Conservation (phyloP, 2,888 invertebrate species). For the Drosophila cognata region DNA sequence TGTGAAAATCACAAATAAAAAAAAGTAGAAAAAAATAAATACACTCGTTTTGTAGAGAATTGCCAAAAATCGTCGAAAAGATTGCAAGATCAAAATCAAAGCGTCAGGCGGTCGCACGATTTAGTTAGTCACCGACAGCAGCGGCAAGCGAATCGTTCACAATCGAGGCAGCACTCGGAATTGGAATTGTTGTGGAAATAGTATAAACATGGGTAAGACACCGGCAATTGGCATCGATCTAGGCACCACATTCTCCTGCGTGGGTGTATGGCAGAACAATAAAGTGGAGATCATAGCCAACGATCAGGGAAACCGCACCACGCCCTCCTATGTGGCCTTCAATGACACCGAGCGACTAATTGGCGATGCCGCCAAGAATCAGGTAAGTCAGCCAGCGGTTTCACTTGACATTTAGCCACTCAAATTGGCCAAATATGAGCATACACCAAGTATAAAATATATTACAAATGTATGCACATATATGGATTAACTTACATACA, state of each 20-base stretch:
- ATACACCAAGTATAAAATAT: background rate
- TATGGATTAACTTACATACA: background rate
- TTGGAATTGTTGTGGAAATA: background rate
- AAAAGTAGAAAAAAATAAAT: constrained; percentile 9
- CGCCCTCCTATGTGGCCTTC: constrained; percentile 95
- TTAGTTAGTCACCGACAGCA: constrained; percentile 44
- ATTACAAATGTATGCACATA: background rate
- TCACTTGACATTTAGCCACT: constrained; percentile 19
- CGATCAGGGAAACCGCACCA: constrained; percentile 94
- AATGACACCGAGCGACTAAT: constrained; percentile 93
- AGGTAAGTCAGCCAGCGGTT: constrained; percentile 85
- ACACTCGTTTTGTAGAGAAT: constrained; percentile 39
- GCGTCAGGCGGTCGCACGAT: constrained; percentile 21
- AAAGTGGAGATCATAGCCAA: constrained; percentile 94
- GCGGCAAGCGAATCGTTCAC: constrained; percentile 13
- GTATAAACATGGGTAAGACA: constrained; percentile 82
- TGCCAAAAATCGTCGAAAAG: constrained; percentile 26
- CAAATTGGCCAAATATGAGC: constrained; percentile 41
- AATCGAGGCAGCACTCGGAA: constrained; percentile 3
- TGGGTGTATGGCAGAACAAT: constrained; percentile 93
- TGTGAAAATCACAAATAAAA: constrained; percentile 40
- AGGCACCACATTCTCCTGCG: constrained; percentile 95
- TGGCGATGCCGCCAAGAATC: constrained; percentile 95
- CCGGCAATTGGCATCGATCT: constrained; percentile 92
- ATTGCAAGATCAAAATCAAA: constrained; percentile 56